Evolutionary conservation across 2,113 vertebrate species (phyloP).

Genomic region (Ceuthmochares aereus): DNA sequence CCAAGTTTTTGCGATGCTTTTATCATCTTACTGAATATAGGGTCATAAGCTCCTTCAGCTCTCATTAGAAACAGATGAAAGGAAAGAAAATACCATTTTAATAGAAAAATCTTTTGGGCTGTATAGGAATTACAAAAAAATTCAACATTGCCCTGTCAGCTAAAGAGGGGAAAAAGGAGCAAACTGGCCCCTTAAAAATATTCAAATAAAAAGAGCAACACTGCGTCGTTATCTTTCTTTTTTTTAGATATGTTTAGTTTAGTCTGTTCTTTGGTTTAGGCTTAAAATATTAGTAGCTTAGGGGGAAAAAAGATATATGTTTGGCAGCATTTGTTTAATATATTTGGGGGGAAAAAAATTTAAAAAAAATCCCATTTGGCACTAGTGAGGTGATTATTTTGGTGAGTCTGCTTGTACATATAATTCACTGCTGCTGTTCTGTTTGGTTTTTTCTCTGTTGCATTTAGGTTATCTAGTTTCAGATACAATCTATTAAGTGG

Average conservation of each 20-base stretch:
- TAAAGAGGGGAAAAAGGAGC: slow-evolving; percentile 48
- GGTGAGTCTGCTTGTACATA: not conserved
- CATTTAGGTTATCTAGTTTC: slow-evolving; percentile 76
- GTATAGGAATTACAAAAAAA: slow-evolving; percentile 72
- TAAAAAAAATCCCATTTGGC: slow-evolving; percentile 31
- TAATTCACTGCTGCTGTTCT: slow-evolving; percentile 26
- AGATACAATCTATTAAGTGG: slow-evolving; percentile 68
- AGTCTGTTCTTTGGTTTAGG: slow-evolving; percentile 66
- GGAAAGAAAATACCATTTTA: slow-evolving; percentile 60
- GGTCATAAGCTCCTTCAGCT: slow-evolving; percentile 45
- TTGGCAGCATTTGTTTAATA: slow-evolving; percentile 62
- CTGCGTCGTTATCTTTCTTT: slow-evolving; percentile 62
- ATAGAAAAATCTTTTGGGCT: slow-evolving; percentile 67
- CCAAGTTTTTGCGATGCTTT: not conserved
- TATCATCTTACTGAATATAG: slow-evolving; percentile 28
- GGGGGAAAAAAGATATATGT: not conserved
- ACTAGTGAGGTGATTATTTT: slow-evolving; percentile 74
- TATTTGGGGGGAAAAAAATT: not conserved
- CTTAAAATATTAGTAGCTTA: slow-evolving; percentile 66
- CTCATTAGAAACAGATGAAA: slow-evolving; percentile 68
- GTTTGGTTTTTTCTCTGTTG: slow-evolving; percentile 67
- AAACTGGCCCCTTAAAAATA: slow-evolving; percentile 72
- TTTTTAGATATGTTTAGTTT: slow-evolving; percentile 59
- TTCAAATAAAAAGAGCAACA: slow-evolving; percentile 64
- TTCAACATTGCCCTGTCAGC: slow-evolving; percentile 57